Conservation (phyloP, 2,797 vertebrate genomes). For the Halcyon chelicuti region DNA sequence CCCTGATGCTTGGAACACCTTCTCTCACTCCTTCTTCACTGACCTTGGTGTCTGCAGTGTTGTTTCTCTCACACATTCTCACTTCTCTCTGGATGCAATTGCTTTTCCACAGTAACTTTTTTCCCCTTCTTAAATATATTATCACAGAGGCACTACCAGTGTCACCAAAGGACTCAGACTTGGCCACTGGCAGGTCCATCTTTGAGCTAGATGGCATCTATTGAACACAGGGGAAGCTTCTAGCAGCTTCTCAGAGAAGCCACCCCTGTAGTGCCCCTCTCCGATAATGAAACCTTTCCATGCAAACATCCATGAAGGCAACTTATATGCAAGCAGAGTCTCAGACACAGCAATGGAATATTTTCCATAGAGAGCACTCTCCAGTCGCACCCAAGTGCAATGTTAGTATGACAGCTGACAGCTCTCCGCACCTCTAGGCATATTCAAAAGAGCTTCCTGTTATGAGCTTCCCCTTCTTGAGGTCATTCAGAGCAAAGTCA, state of each 20-base stretch:
- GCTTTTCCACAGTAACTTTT: too few species aligned
- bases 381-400: accelerated
- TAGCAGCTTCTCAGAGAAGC: too few species aligned
- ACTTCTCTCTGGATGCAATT: too few species aligned
- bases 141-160: neutral
- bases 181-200: too few species aligned
- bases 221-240: too few species aligned
- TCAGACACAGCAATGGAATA: neutral
- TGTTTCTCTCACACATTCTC: neutral
- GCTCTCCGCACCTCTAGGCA: neutral
- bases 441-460: neutral
- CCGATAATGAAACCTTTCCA: neutral
- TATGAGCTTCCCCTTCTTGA: neutral
- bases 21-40: neutral
- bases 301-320: neutral
- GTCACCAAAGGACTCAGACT: neutral
- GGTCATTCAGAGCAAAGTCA: neutral
- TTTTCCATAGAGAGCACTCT: neutral
- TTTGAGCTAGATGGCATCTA: too few species aligned
- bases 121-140: too few species aligned
- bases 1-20: neutral
- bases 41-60: neutral
- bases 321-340: neutral
- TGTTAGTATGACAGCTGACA: neutral
- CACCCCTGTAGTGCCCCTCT: neutral